These are phyloP conservation scores for Strix aluco DNA, from an alignment of 2,113 vertebrate species.

Conservation along the genomic window DNA sequence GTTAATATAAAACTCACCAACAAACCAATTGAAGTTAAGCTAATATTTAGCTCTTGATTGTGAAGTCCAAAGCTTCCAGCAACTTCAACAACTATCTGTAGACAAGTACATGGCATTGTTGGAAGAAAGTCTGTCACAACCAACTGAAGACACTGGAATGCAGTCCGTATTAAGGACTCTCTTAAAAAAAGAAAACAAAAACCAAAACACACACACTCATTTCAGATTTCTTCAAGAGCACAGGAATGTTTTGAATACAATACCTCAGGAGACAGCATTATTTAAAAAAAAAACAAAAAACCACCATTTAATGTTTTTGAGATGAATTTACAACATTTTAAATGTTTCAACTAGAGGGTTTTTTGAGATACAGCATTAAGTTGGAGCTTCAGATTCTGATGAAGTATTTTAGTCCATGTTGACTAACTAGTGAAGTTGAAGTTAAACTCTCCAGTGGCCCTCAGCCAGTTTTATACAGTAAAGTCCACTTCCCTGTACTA, in stretches of 20 bases:
- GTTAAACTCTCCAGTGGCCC: neutral
- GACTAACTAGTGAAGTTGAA: neutral
- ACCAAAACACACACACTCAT: slow-evolving; percentile 5
- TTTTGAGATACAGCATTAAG: neutral
- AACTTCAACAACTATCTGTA: slow-evolving; percentile 98
- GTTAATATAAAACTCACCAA: slow-evolving; percentile 81
- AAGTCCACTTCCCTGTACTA: neutral
- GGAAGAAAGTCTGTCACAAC: slow-evolving; percentile 99
- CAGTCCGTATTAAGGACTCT: slow-evolving; percentile 95
- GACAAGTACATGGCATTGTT: slow-evolving; percentile 97
- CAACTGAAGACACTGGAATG: slow-evolving; percentile 99
- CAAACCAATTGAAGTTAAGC: slow-evolving; percentile 96
- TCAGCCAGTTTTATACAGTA: neutral
- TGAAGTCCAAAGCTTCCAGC: slow-evolving; percentile 98
- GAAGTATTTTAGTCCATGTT: neutral
- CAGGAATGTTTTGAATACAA: neutral
- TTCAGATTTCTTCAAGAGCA: slow-evolving; percentile 26
- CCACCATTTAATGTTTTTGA: neutral
- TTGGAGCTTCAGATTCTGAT: neutral
- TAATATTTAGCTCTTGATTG: slow-evolving; percentile 99
- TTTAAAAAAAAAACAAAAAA: neutral
- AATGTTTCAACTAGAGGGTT: neutral
- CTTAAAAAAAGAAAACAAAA: slow-evolving; percentile 72
- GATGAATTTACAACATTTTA: neutral
- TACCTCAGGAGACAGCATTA: neutral